Evolutionary conservation across 2,113 vertebrate genomes (phyloP).

Genomic region (Neotoma lepida): DNA sequence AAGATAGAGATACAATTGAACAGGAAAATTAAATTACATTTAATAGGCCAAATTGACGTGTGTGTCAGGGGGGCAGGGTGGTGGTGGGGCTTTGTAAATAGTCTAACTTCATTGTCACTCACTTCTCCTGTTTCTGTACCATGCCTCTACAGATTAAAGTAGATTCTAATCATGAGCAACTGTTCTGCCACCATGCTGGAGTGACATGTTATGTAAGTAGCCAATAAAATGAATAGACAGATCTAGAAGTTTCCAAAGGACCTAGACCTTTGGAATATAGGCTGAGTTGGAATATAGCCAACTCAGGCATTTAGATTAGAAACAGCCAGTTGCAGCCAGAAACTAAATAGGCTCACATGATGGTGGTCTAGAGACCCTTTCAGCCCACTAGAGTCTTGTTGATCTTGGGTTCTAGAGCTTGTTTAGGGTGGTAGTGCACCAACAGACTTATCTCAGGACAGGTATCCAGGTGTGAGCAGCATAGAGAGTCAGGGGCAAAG

Average conservation of each 20-base stretch:
- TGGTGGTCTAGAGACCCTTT: background rate
- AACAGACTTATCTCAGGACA: background rate
- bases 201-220: background rate
- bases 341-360: conserved; percentile 28
- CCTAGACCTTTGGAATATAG: background rate
- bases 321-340: conserved; percentile 13
- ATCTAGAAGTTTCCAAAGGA: background rate
- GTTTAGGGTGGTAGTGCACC: background rate
- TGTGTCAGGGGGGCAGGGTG: background rate
- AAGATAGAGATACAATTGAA: conserved; percentile 61
- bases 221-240: conserved; percentile 32
- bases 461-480: background rate
- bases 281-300: no score
- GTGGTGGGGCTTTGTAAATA: conserved; percentile 15
- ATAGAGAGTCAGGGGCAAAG: background rate
- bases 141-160: conserved; percentile 7
- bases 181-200: background rate
- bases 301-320: background rate
- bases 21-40: conserved; percentile 66
- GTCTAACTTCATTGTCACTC: conserved; percentile 5
- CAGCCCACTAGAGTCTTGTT: background rate
- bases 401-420: background rate
- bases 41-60: conserved; percentile 46
- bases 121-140: conserved; percentile 1
- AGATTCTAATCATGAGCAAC: conserved; percentile 44